Base-by-base conservation (phyloP, 1,140 invertebrate species). In the Melipona quadrifasciata region DNA sequence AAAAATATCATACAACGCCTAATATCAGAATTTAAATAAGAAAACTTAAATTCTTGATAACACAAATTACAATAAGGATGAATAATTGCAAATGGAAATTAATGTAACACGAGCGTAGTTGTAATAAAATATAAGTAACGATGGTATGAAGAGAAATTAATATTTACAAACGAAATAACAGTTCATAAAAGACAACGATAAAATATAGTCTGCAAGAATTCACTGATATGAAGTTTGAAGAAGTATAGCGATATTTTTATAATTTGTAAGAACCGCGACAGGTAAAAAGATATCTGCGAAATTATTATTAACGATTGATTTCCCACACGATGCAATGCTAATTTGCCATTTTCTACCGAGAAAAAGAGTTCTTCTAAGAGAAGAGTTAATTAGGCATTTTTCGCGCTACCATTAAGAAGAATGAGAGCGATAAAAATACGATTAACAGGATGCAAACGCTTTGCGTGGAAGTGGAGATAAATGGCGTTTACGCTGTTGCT, bases 351-450 rank as follows among this genome's bases (percentile, higher is more conserved):
- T 51, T 53, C n/a, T 12, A 80, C 27, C 1, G 51, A 6, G 65
- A 65, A 65, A 19, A 3, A 53, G 75, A 65, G n/a, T 27, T 65
- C 27, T 68, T 21, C 10, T 11, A 70, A n/a, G 8, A 14, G 65
- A 31, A 19, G 14, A 70, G n/a, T 51, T 70, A 24, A 27, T 80
- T 80, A 70, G 27, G 10, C 51, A 57, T 70, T 80, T 80, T 70
- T 70, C 51, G n/a, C 64, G 19, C 21, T 17, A 27, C 16, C 27
- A 27, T 55, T 55, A 34, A 31, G 65, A 65, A 27, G 51, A 79
- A 53, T 55, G 65, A 17, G 65, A 55, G 51, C 70, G 27, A 31
- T 27, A 34, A 81, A 64, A 70, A 53, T 19, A 55, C 27, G 21
- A 57, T 39, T n/a, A 80, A 55, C 31, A 70, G 65, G 24, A 64